A percentile compares a stretch with the other conserved stretches of the same genome.
Evolutionary conservation across 1,140 invertebrate species (phyloP).

Genomic region (Scaptomyza hsui): DNA sequence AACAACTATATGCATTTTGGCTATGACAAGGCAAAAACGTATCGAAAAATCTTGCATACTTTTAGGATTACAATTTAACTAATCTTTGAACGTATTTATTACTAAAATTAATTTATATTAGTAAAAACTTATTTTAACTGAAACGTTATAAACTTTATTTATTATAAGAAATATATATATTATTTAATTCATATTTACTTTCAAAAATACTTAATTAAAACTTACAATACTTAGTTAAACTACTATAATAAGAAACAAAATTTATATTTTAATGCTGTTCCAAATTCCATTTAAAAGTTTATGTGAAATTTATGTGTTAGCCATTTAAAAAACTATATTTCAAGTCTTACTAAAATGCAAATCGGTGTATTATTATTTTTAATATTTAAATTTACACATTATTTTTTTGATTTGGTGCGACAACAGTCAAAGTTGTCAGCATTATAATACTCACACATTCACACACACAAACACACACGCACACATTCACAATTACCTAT

Average conservation of each 20-base stretch:
- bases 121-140: not conserved
- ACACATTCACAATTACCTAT: slow-evolving; percentile 1
- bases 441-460: not conserved
- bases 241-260: not conserved
- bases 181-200: too few species aligned
- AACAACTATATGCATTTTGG: not conserved
- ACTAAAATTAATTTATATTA: too few species aligned
- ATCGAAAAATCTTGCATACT: slow-evolving; percentile 33
- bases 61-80: slow-evolving; percentile 20
- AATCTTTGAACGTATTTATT: too few species aligned
- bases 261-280: not conserved
- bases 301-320: not conserved
- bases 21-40: slow-evolving; percentile 12
- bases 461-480: not conserved
- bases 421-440: not conserved
- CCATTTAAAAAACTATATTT: not conserved
- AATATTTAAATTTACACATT: not conserved
- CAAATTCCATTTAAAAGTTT: slow-evolving; percentile 3
- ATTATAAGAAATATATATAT: not conserved
- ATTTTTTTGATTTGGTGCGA: slow-evolving; percentile 1
- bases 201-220: not conserved
- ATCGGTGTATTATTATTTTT: not conserved
- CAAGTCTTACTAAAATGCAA: not conserved
- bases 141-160: not conserved
- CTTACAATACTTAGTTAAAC: not conserved